A percentile compares a stretch with the other conserved stretches of the same genome.
phyloP scores from a whole-genome alignment of 2,888 invertebrate species.

The Plagodis pulveraria region DNA sequence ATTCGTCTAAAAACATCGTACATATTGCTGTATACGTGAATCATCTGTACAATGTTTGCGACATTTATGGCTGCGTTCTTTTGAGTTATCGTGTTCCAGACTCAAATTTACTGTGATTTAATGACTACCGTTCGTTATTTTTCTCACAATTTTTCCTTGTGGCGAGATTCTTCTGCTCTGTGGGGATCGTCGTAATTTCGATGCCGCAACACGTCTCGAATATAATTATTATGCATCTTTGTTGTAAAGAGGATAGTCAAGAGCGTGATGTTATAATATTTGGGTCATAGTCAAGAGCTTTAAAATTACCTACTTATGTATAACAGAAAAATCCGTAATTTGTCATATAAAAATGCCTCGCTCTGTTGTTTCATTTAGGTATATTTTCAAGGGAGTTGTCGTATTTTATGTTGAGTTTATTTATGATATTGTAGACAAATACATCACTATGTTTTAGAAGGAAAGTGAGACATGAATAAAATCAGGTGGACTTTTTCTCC shows the following conservation, averaged over 20 bases:
- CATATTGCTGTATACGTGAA: slow-evolving; percentile 73
- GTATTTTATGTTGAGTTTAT: too few relatives aligned
- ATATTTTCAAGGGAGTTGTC: too few relatives aligned
- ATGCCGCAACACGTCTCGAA: slow-evolving; percentile 39
- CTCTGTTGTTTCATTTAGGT: too few relatives aligned
- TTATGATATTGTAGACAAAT: too few relatives aligned
- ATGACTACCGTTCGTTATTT: slow-evolving; percentile 65
- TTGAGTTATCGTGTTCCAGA: slow-evolving; percentile 77
- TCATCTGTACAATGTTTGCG: slow-evolving; percentile 77
- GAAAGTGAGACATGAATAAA: too few relatives aligned
- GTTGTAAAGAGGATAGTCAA: slow-evolving; percentile 13
- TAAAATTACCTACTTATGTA: slow-evolving; percentile 7
- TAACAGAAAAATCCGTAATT: too few relatives aligned
- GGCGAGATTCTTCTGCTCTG: slow-evolving; percentile 34
- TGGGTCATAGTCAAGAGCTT: slow-evolving; percentile 10
- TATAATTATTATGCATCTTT: slow-evolving; percentile 37
- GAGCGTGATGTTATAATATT: too few relatives aligned
- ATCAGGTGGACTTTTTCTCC: too few relatives aligned
- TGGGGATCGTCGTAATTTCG: slow-evolving; percentile 37
- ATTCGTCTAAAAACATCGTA: slow-evolving; percentile 61
- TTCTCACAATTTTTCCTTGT: slow-evolving; percentile 56
- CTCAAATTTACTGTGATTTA: slow-evolving; percentile 78
- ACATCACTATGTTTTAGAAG: too few relatives aligned
- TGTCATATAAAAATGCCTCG: too few relatives aligned
- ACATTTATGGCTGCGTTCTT: slow-evolving; percentile 76